These are phyloP conservation scores for Myripristis jacobus DNA, from an alignment of 2,797 vertebrate species.

Conservation along the genomic window DNA sequence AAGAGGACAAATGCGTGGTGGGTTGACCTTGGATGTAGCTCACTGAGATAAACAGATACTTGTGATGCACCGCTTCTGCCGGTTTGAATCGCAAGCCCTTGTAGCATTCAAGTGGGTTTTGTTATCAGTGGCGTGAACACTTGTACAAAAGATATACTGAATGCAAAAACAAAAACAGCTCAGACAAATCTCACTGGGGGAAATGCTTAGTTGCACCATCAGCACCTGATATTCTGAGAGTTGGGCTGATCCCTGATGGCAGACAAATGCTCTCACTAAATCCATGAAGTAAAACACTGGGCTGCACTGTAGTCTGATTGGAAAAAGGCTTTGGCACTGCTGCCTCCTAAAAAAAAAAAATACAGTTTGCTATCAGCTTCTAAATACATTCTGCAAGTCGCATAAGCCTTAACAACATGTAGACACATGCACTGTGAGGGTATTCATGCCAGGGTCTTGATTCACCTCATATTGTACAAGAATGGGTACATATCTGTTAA, in stretches of 20 bases:
- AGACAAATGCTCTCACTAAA: constrained; percentile 49
- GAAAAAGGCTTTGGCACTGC: constrained; percentile 39
- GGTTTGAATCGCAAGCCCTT: neutral
- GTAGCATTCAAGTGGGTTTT: neutral
- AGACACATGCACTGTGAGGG: constrained; percentile 59
- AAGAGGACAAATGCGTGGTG: constrained; percentile 7
- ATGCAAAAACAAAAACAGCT: constrained; percentile 22
- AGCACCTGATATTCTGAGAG: constrained; percentile 42
- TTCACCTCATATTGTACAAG: constrained; percentile 15
- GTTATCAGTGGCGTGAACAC: constrained; percentile 1
- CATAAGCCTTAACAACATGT: constrained; percentile 25
- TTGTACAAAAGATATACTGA: neutral
- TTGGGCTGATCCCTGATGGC: constrained; percentile 49
- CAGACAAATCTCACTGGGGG: constrained; percentile 15
- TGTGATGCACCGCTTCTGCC: neutral
- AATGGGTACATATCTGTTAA: too few relatives aligned
- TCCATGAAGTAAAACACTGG: constrained; percentile 20
- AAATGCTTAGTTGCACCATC: constrained; percentile 49
- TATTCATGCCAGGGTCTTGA: constrained; percentile 65
- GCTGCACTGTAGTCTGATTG: constrained; percentile 40
- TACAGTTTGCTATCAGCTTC: constrained; percentile 29
- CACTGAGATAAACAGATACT: constrained; percentile 21
- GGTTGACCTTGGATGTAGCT: neutral
- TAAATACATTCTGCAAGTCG: constrained; percentile 39
- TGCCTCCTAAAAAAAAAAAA: constrained; percentile 19